Percentiles rank a stretch among this genome's conserved stretches.
Evolutionary conservation across 2,797 vertebrate species (phyloP).

Genomic region (Bradypodion ventrale): DNA sequence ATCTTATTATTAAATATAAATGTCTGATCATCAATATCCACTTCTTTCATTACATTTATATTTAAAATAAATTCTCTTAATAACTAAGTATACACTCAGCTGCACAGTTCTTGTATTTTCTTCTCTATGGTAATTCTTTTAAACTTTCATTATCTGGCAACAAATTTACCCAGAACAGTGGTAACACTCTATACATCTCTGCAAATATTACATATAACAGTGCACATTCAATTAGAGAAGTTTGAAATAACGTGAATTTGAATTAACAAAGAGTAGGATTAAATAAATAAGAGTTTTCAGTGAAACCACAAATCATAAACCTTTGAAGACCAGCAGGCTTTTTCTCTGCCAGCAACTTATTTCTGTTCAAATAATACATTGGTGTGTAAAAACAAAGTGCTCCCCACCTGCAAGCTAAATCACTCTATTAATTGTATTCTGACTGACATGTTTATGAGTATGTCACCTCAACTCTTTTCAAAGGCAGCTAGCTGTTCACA

Average conservation of each 20-base stretch:
- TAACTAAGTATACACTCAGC: not conserved
- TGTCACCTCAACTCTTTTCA: not conserved
- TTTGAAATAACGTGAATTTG: not conserved
- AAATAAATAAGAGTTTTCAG: not conserved
- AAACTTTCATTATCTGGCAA: not conserved
- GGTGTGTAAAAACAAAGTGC: constrained; percentile 21
- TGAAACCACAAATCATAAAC: not conserved
- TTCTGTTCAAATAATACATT: not conserved
- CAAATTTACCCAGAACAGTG: not conserved
- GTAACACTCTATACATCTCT: not conserved
- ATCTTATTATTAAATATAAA: not conserved
- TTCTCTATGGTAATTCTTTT: not conserved
- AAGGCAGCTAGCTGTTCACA: not conserved
- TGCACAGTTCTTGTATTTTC: not conserved
- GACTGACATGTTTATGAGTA: not conserved
- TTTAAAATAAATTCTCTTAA: not conserved
- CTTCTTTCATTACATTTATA: not conserved
- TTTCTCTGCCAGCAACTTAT: not conserved
- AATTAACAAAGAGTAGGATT: not conserved
- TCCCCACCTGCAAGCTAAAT: constrained; percentile 13
- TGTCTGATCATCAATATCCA: not conserved
- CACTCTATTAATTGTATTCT: not conserved
- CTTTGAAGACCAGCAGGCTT: constrained; percentile 10
- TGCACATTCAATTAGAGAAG: not conserved
- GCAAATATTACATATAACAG: not conserved